These are phyloP conservation scores for Pharmacophagus antenor DNA, from an alignment of 2,888 invertebrate genomes.

Conservation along the genomic window DNA sequence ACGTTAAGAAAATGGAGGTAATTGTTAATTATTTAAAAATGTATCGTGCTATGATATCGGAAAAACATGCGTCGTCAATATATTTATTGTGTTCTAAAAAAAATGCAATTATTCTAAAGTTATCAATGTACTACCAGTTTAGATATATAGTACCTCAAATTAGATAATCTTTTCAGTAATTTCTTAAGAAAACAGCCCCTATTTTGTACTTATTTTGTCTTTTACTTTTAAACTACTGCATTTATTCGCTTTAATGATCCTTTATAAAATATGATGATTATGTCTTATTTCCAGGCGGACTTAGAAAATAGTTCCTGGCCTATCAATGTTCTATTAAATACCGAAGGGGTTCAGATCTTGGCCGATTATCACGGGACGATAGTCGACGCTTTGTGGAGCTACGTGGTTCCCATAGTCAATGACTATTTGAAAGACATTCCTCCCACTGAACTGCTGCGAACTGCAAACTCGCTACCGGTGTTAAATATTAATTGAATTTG, in stretches of 20 bases:
- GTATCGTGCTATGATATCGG: background rate
- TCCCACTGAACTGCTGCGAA: conserved; percentile 7
- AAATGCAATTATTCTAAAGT: too few relatives aligned
- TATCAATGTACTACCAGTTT: too few relatives aligned
- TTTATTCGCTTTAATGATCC: too few relatives aligned
- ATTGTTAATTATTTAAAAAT: background rate
- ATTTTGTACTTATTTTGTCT: too few relatives aligned
- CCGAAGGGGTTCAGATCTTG: conserved; percentile 23
- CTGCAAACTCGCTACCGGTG: background rate
- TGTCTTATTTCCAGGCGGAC: conserved; percentile 16
- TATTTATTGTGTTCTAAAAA: too few relatives aligned
- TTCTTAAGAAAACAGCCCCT: too few relatives aligned
- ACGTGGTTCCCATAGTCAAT: conserved; percentile 23
- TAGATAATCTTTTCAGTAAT: too few relatives aligned
- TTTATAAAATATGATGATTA: too few relatives aligned
- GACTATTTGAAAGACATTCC: conserved; percentile 13
- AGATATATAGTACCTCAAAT: too few relatives aligned
- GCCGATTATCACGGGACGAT: conserved; percentile 17
- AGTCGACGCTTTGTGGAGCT: conserved; percentile 20
- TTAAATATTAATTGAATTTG: background rate
- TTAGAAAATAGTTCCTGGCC: conserved; percentile 29
- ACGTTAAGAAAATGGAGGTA: conserved; percentile 25
- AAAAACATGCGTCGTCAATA: too few relatives aligned
- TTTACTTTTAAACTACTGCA: too few relatives aligned
- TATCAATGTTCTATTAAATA: conserved; percentile 20